These are phyloP conservation scores for Eupeodes corollae DNA, from an alignment of 1,140 invertebrate genomes.

Conservation along the genomic window DNA sequence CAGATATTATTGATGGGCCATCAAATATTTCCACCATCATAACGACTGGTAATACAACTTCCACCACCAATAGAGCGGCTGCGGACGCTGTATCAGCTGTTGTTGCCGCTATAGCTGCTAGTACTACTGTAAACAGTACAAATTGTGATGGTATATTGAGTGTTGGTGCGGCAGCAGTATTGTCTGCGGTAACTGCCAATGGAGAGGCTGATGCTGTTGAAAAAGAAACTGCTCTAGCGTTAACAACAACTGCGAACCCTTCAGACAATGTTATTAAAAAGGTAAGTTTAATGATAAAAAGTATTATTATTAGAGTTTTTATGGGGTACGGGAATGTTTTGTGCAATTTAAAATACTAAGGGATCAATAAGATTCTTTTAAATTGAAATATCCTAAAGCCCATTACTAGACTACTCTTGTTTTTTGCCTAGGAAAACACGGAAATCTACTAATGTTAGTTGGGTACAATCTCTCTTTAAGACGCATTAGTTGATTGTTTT, in stretches of 20 bases:
- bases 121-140: slow-evolving; percentile 19
- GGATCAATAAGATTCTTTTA: background rate
- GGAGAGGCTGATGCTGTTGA: slow-evolving; percentile 9
- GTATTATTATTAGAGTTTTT: slow-evolving; percentile 8
- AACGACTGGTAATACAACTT: background rate
- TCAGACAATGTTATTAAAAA: background rate
- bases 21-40: no score
- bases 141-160: slow-evolving; percentile 24
- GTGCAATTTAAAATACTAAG: background rate
- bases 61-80: slow-evolving; percentile 17
- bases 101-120: slow-evolving; percentile 21
- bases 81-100: slow-evolving; percentile 17
- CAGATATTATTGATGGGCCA: no score
- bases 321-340: slow-evolving; percentile 2
- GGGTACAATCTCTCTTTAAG: no score
- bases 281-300: background rate
- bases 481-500: no score
- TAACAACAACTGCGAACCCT: background rate
- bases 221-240: slow-evolving; percentile 4
- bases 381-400: no score
- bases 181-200: slow-evolving; percentile 9
- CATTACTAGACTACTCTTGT: no score
- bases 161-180: slow-evolving; percentile 14
- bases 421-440: no score
- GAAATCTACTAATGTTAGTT: no score